Base-by-base conservation (phyloP, 2,113 vertebrate species). In the Triplophysa tibetana region DNA sequence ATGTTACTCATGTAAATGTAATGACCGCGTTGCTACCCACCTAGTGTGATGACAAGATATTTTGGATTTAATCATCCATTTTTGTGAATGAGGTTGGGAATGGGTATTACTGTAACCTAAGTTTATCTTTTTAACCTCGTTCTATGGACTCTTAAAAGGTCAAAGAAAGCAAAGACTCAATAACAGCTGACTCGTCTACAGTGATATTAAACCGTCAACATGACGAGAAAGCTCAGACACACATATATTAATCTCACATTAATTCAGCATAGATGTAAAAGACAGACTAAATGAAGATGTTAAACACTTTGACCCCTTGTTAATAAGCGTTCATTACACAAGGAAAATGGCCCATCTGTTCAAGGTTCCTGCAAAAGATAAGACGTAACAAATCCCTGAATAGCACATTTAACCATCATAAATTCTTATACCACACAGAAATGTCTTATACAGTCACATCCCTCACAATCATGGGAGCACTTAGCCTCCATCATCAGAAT, bases 301-400 rank as follows among this genome's bases (percentile, higher is more conserved):
- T 79, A 66, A 70, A 61, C 60, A 66, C 65, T 78, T 60, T 60
- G 70, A 58, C 63, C 23, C 54, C 70, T 60, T 81, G 24, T 61
- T 76, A 74, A 70, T 84, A 38, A 62, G 80, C 70, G 80, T 84
- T 78, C 66, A 72, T 84, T 84, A 66, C 83, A 58, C n/a, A 65
- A 17, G 66, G 58, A 11, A 77, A 67, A 65, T 65, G 52, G 56
- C 24, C 68, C 67, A 84, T 81, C 69, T 79, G 76, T 73, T 81
- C 56, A 70, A 75, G 77, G 64, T 82, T 81, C 23, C 13, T 64
- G 69, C n/a, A 48, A 72, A 81, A 70, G 70, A 84, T 70, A 72
- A 74, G 14, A 61, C 58, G 45, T 81, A 82, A 84, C 78, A 50
- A 74, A 79, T 79, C 69, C 63, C 50, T 12, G 23, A 63, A 66